Base-by-base conservation (phyloP, 1,140 invertebrate genomes). In the Zaprionus africanus region DNA sequence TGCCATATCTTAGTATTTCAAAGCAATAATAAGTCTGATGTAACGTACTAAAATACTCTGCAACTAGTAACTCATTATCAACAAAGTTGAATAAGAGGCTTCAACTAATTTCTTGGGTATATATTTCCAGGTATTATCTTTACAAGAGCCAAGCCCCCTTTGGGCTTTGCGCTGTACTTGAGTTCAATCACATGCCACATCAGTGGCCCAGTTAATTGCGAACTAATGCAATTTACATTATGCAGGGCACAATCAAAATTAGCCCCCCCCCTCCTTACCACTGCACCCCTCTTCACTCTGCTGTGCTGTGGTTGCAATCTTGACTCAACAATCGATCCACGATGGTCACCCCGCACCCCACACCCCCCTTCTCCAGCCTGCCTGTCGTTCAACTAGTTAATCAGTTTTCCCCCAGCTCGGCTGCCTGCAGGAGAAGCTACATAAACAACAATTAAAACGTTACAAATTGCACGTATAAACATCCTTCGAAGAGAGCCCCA, bases 381-480 rank as follows among this genome's bases (percentile, higher is more conserved):
- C 22, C 7, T 17, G 19, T 17, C 36, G 41, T 28, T 64, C 26
- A 49, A 58, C 54, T 31, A 65, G 65, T 59, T 75, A 75, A 75
- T 70, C 66, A 75, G 66, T 46, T 53, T 24, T 19, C 19, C 24
- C 49, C 9, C 24, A 17, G 56, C 28, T 36, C 26, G 49, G 4
- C 6, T 34, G 53, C 15, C 17, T 36, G n/a, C 4, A 22, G 60
- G 22, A 53, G 43, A 36, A 70, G 58, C 78, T 62, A 75, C 76
- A 81, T 88, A 90, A 88, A 90, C 81, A 88, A 88, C 85, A 88
- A 88, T 88, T 88, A 88, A 88, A 88, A 85, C 63, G 76, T 79
- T 85, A 82, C 85, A 85, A 90, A 85, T 84, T 82, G 67, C 78
- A 81, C 78, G 73, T 71, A 73, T 53, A 90, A 71, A 81, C 72